Conservation (phyloP, 2,888 invertebrate species). For the Agrotis ipsilon region DNA sequence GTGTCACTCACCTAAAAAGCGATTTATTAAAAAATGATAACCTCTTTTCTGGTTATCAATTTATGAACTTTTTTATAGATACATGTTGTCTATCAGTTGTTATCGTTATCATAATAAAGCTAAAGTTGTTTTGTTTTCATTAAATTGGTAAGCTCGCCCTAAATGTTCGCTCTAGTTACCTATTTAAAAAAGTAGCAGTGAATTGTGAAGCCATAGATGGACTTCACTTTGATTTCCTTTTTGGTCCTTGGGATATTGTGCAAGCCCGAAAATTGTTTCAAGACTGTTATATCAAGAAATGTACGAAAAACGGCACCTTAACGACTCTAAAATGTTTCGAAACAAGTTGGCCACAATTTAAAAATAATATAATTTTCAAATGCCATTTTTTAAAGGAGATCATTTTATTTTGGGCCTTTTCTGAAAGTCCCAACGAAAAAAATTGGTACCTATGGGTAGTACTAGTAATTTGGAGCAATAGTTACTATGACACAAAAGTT, state of each 20-base stretch:
- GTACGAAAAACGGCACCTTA: too few species aligned
- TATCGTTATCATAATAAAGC: conserved; percentile 45
- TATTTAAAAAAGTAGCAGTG: conserved; percentile 1
- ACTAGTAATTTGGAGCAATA: too few species aligned
- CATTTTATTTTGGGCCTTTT: too few species aligned
- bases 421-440: too few species aligned
- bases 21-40: conserved; percentile 59
- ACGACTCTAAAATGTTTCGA: too few species aligned
- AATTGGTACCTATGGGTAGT: too few species aligned
- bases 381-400: too few species aligned
- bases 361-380: too few species aligned
- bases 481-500: too few species aligned
- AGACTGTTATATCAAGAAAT: too few species aligned
- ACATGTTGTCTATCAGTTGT: conserved; percentile 46
- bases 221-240: not conserved
- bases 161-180: conserved; percentile 32
- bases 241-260: too few species aligned
- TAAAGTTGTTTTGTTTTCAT: conserved; percentile 42
- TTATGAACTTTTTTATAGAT: conserved; percentile 55
- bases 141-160: conserved; percentile 28
- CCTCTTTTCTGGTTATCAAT: conserved; percentile 55
- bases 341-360: too few species aligned
- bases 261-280: not conserved
- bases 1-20: conserved; percentile 31
- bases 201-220: conserved; percentile 3